phyloP scores from a whole-genome alignment of 2,797 vertebrate species.

The Hemibagrus guttatus region DNA sequence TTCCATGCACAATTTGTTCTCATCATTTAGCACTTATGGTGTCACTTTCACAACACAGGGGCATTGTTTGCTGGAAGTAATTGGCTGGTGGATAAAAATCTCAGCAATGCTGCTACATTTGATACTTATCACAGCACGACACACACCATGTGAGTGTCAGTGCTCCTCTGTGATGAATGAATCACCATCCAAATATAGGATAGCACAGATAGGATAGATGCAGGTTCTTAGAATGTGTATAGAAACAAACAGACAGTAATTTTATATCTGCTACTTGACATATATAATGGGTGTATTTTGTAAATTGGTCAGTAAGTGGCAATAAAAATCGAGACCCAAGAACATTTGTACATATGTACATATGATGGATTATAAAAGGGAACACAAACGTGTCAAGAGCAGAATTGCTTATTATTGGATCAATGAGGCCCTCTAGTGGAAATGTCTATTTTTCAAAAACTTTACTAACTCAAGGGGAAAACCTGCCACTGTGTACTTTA shows the following conservation, averaged over 20 bases:
- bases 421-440: constrained; percentile 46
- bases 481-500: no score
- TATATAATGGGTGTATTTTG: background rate
- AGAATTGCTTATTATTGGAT: background rate
- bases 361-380: background rate
- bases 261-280: background rate
- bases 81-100: background rate
- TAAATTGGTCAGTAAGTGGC: background rate
- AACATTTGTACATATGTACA: background rate
- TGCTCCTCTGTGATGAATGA: background rate
- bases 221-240: background rate
- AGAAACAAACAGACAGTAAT: background rate
- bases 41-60: background rate
- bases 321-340: background rate
- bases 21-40: background rate
- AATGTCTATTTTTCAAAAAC: background rate
- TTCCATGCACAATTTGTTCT: background rate
- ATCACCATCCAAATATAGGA: background rate
- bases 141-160: background rate
- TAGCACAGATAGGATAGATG: background rate
- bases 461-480: background rate
- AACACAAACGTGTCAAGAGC: background rate
- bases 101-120: background rate
- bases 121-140: background rate
- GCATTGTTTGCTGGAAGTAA: background rate